Base-by-base conservation (phyloP, 2,113 vertebrate species). In the Hemiprocne comata region DNA sequence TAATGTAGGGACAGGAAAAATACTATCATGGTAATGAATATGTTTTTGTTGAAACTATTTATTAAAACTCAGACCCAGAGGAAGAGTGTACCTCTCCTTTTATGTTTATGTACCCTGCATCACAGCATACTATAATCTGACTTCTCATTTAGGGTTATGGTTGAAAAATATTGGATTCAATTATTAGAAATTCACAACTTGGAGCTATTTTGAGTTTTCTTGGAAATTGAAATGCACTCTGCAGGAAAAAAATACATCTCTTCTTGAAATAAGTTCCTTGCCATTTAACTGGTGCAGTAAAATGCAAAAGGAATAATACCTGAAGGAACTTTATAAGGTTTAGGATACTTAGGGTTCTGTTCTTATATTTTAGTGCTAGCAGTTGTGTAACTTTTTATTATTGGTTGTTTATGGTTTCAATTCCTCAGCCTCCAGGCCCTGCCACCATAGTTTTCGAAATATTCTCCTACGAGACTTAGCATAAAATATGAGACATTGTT, bases 161-260 rank as follows among this genome's bases (percentile, higher is more conserved):
- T 48, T 90, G 34, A 91, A 95, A 94, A 92, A 92, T 92, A 89
- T 28, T 81, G 28, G 20, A 88, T 90, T 93, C 7, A 15, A 11
- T 82, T 5, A 92, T 81, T 53, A 87, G 10, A 25, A 93, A 73
- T 87, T 93, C 54, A 78, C 69, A 94, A 82, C 28, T 54, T 87
- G 62, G 67, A 89, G 33, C 18, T 76, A 16, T 88, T 72, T 72
- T 75, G 44, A 90, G 57, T 33, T 84, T 90, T 93, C 36, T 29
- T 81, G 48, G n/a, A 72, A 64, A 79, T 38, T 61, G 57, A 94
- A 95, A 87, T 78, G 36, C n/a, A 48, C 13, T 87, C 33, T 69
- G 19, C 36, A 55, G 66, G 19, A 12, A 72, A 38, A 90, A 62
- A 13, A 46, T 17, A 60, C 17, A 46, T 4, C 1, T 75, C 80